Conservation (phyloP, 2,888 invertebrate genomes). For the Kryphioiulus occultus region DNA sequence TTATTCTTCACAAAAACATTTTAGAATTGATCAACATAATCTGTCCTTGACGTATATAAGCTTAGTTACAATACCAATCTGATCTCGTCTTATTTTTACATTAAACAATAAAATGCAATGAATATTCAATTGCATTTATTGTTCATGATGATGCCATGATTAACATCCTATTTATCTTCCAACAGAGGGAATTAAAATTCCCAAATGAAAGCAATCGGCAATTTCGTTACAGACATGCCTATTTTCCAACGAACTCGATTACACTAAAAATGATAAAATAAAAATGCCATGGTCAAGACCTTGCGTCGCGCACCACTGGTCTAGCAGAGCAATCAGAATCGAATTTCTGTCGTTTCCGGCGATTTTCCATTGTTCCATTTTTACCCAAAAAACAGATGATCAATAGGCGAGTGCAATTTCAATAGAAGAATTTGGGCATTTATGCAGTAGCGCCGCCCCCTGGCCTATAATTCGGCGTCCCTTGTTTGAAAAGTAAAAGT, state of each 20-base stretch:
- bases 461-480: background rate
- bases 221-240: background rate
- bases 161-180: background rate
- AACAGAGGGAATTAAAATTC: background rate
- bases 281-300: slow-evolving; percentile 43
- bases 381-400: background rate
- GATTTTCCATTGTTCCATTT: background rate
- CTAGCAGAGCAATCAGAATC: slow-evolving; percentile 4
- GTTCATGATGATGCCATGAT: background rate
- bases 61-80: background rate
- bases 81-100: background rate
- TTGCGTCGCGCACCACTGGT: background rate
- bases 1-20: too few relatives aligned
- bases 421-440: background rate
- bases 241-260: background rate
- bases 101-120: background rate
- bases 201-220: background rate
- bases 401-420: background rate
- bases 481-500: background rate
- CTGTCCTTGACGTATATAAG: too few relatives aligned
- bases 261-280: background rate
- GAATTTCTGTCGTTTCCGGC: background rate
- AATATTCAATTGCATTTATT: background rate
- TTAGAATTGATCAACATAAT: too few relatives aligned
- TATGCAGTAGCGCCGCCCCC: background rate